A percentile compares a stretch with the other conserved stretches of the same genome.
Conservation (phyloP, 2,888 invertebrate species). For the Tridacna gigas region DNA sequence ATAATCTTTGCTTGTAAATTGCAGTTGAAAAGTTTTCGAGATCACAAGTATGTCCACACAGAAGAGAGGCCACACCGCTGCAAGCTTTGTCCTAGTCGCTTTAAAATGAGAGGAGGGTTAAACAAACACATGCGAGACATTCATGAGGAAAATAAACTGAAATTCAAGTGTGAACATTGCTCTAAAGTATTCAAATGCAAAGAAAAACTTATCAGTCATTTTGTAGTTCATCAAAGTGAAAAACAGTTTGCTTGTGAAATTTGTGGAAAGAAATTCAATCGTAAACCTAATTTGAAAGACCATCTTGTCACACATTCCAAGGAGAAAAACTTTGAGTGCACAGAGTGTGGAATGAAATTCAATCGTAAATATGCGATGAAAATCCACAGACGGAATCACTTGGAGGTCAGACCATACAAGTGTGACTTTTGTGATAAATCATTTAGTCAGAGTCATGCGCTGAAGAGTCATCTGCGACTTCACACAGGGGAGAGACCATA, state of each 20-base stretch:
- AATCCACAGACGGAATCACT: constrained; percentile 64
- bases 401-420: constrained; percentile 66
- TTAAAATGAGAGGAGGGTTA: constrained; percentile 44
- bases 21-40: constrained; percentile 40
- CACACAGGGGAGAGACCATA: constrained; percentile 67
- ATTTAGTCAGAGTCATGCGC: constrained; percentile 65
- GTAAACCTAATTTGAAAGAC: constrained; percentile 45
- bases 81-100: constrained; percentile 36
- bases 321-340: constrained; percentile 57
- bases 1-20: too few species aligned
- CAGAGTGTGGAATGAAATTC: constrained; percentile 48
- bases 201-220: constrained; percentile 45
- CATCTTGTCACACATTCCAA: constrained; percentile 48
- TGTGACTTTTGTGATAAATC: constrained; percentile 67
- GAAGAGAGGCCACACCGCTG: constrained; percentile 39
- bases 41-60: constrained; percentile 46
- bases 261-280: constrained; percentile 52
- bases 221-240: constrained; percentile 47
- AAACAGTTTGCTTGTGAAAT: constrained; percentile 48
- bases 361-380: constrained; percentile 49
- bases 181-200: constrained; percentile 44
- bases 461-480: constrained; percentile 62
- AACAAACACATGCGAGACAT: constrained; percentile 47
- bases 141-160: constrained; percentile 27
- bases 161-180: constrained; percentile 55